Percentiles rank a stretch among this genome's conserved stretches.
Conservation (phyloP, 2,797 vertebrate species). For the Ptychobarbus kaznakovi region DNA sequence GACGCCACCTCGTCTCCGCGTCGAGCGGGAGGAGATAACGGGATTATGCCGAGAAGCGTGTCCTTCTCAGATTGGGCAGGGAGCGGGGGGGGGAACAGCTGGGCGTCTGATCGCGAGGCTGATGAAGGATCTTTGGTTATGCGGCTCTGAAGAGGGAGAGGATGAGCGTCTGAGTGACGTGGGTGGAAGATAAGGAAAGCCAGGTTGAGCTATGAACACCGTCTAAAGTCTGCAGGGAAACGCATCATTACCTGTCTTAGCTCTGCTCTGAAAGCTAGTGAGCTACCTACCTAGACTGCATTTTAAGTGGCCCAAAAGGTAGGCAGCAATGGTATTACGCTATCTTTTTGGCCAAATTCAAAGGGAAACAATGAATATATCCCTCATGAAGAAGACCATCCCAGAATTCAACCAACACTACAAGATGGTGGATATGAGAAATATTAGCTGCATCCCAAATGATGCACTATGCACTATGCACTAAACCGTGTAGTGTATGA, state of each 20-base stretch:
- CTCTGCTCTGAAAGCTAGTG: background rate
- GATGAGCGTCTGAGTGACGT: conserved; percentile 60
- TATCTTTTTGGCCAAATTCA: too few relatives aligned
- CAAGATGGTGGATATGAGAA: background rate
- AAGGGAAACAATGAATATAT: too few relatives aligned
- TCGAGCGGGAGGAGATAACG: conserved; percentile 42
- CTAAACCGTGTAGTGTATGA: background rate
- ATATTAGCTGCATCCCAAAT: background rate
- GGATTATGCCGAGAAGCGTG: conserved; percentile 26
- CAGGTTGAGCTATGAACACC: conserved; percentile 41
- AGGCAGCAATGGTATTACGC: background rate
- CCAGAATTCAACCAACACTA: background rate
- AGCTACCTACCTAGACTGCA: background rate
- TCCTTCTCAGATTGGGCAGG: conserved; percentile 21
- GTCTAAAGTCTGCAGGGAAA: background rate
- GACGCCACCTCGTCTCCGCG: conserved; percentile 9
- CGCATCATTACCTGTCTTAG: background rate
- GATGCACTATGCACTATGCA: background rate
- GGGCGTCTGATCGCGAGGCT: background rate
- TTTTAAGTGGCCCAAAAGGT: background rate
- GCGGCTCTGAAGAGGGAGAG: conserved; percentile 3
- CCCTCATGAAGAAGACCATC: background rate
- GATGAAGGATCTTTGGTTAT: conserved; percentile 27
- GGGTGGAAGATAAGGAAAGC: conserved; percentile 70
- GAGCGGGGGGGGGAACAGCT: conserved; percentile 18